These are phyloP conservation scores for Chloromyia formosa DNA, from an alignment of 2,888 invertebrate genomes.

Conservation along the genomic window DNA sequence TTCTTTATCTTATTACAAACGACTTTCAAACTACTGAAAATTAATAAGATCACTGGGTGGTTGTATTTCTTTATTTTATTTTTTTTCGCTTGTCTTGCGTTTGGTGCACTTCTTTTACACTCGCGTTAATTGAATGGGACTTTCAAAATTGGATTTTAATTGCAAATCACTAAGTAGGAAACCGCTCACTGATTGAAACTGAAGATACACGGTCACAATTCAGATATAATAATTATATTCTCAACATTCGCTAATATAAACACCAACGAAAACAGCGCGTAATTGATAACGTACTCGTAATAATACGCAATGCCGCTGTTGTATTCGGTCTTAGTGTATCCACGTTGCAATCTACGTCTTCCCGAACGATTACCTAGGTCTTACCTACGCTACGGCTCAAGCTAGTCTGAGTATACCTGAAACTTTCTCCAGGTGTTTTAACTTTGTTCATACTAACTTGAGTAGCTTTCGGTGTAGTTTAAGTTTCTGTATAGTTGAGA, in stretches of 20 bases:
- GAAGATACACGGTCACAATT: too few relatives aligned
- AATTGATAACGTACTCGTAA: too few relatives aligned
- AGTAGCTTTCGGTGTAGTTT: slow-evolving; percentile 2
- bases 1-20: slow-evolving; percentile 10
- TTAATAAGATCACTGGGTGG: neutral
- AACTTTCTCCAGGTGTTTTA: slow-evolving; percentile 39
- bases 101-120: slow-evolving; percentile 9
- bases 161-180: neutral
- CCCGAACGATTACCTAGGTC: too few relatives aligned
- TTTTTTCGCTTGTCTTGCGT: too few relatives aligned
- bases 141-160: neutral
- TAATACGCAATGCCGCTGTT: too few relatives aligned
- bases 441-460: slow-evolving; percentile 8
- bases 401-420: slow-evolving; percentile 19
- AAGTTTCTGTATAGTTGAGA: too few relatives aligned
- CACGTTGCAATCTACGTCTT: too few relatives aligned
- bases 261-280: too few relatives aligned
- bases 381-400: slow-evolving; percentile 30
- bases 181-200: neutral
- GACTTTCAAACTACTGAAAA: neutral
- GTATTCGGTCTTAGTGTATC: too few relatives aligned
- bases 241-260: too few relatives aligned
- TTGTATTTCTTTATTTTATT: neutral
- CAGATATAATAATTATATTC: too few relatives aligned
- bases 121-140: neutral